phyloP scores from a whole-genome alignment of 2,797 vertebrate species.

The Aulostomus chinensis region DNA sequence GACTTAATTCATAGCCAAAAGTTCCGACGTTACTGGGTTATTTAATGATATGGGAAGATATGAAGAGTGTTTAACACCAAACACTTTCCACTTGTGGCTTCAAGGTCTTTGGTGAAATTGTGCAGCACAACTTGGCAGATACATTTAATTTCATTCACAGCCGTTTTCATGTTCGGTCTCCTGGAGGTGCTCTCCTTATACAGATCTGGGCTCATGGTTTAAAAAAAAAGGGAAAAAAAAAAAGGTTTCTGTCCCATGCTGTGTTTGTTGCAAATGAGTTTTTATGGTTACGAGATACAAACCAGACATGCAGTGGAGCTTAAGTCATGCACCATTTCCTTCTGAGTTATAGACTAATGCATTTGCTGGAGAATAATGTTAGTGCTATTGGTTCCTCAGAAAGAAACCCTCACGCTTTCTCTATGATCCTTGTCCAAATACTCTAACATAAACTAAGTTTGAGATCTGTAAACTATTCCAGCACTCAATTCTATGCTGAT shows the following conservation, averaged over 20 bases:
- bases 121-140: constrained; percentile 3
- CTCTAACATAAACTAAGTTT: constrained; percentile 26
- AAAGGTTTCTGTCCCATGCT: no score
- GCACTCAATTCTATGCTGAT: constrained; percentile 12
- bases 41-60: constrained; percentile 8
- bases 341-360: constrained; percentile 25
- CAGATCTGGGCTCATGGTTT: no score
- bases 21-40: no score
- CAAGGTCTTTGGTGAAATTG: constrained; percentile 2
- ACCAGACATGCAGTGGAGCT: constrained; percentile 27
- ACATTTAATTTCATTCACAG: constrained; percentile 25
- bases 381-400: constrained; percentile 21
- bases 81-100: constrained; percentile 11
- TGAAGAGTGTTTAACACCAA: neutral
- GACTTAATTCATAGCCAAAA: no score
- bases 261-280: no score
- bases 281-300: constrained; percentile 18
- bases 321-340: constrained; percentile 21
- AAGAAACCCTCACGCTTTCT: constrained; percentile 25
- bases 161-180: constrained; percentile 14
- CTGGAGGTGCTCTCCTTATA: no score
- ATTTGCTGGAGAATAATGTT: constrained; percentile 50
- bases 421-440: constrained; percentile 18
- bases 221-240: no score
- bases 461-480: constrained; percentile 35